Conservation (phyloP, 2,113 vertebrate species). For the Scalopus aquaticus region DNA sequence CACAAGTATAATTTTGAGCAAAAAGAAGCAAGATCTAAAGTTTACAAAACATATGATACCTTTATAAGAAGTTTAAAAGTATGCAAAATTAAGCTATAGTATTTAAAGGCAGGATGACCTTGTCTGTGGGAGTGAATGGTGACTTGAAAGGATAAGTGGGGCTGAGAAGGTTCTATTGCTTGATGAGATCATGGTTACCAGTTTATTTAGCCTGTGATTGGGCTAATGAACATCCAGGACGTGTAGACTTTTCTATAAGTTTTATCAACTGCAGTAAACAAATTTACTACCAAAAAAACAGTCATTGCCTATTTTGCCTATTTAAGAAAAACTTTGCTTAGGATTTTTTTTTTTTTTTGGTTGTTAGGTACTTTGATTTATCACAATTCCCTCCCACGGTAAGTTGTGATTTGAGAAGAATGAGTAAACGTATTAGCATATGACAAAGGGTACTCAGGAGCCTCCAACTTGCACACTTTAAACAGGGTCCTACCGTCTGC, state of each 20-base stretch:
- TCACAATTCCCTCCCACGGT: background rate
- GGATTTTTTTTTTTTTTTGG: background rate
- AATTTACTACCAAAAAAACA: background rate
- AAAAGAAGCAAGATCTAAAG: background rate
- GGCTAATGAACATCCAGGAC: background rate
- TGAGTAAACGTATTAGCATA: background rate
- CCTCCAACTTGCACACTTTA: too few relatives aligned
- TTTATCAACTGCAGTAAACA: background rate
- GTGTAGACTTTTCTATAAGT: background rate
- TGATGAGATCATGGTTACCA: background rate
- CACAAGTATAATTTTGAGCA: background rate
- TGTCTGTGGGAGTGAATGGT: background rate
- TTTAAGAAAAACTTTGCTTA: background rate
- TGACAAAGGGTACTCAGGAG: too few relatives aligned
- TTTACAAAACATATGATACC: background rate
- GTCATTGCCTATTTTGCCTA: background rate
- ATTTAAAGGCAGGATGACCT: background rate
- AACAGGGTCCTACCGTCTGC: too few relatives aligned
- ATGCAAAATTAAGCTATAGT: background rate
- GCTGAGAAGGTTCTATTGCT: background rate
- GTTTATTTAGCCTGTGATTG: background rate
- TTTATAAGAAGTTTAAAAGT: background rate
- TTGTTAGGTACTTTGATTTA: background rate
- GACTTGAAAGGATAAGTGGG: background rate
- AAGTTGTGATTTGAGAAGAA: background rate